phyloP scores from a whole-genome alignment of 1,140 invertebrate species.

The Scaptomyza hsui region DNA sequence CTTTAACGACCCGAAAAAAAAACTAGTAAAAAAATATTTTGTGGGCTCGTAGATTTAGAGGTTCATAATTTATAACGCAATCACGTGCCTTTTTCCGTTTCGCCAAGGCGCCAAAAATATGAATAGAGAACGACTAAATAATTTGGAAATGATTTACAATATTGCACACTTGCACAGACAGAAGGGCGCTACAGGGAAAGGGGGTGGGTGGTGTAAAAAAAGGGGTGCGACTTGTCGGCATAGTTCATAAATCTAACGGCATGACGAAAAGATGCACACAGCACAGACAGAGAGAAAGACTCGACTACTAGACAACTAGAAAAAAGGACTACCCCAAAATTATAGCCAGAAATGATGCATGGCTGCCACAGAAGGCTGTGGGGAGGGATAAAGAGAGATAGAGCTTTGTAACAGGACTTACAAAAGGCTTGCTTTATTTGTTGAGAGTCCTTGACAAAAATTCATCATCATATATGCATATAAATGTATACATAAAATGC shows the following conservation, averaged over 20 bases:
- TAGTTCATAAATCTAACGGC: slow-evolving; percentile 75
- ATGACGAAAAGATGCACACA: slow-evolving; percentile 77
- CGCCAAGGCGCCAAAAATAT: slow-evolving; percentile 77
- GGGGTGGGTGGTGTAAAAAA: neutral
- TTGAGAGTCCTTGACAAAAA: slow-evolving; percentile 2
- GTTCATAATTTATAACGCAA: slow-evolving; percentile 79
- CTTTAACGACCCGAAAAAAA: neutral
- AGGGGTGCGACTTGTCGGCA: slow-evolving; percentile 22
- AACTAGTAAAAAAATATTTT: neutral
- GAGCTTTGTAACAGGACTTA: neutral
- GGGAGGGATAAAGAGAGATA: too few relatives aligned
- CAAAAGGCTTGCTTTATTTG: slow-evolving; percentile 3
- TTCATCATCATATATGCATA: neutral
- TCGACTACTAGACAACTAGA: slow-evolving; percentile 2
- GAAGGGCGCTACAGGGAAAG: neutral
- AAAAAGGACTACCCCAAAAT: slow-evolving; percentile 44
- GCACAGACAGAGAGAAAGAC: slow-evolving; percentile 30
- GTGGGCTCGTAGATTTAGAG: slow-evolving; percentile 55
- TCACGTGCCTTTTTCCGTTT: slow-evolving; percentile 59
- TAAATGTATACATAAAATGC: slow-evolving; percentile 31
- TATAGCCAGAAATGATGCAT: slow-evolving; percentile 72
- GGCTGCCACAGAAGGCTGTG: slow-evolving; percentile 29
- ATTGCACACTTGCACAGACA: slow-evolving; percentile 48
- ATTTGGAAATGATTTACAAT: slow-evolving; percentile 82
- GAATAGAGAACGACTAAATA: slow-evolving; percentile 77